Percentiles rank a stretch among this genome's conserved stretches.
These are phyloP conservation scores for Leptopilina boulardi DNA, from an alignment of 1,140 invertebrate genomes.

Conservation along the genomic window DNA sequence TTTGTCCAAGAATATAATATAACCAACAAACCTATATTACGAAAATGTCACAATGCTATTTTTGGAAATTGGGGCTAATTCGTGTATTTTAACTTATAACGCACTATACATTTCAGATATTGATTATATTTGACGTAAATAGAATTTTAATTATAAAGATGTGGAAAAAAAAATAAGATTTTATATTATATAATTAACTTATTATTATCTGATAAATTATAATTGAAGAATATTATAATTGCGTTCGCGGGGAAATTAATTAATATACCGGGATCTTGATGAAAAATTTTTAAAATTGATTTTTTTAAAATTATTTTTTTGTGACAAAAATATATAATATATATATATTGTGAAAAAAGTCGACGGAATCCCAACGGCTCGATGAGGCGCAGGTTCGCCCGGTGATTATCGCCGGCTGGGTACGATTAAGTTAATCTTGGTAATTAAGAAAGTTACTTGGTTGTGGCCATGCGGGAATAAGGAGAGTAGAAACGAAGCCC, in stretches of 20 bases:
- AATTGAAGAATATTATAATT: too few relatives aligned
- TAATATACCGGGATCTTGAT: too few relatives aligned
- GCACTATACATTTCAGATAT: background rate
- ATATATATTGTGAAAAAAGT: background rate
- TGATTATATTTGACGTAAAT: background rate
- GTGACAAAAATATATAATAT: background rate
- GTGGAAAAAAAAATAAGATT: too few relatives aligned
- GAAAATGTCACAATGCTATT: background rate
- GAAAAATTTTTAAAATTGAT: too few relatives aligned
- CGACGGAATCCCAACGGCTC: conserved; percentile 1
- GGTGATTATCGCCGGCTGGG: conserved; percentile 69
- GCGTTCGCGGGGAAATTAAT: too few relatives aligned
- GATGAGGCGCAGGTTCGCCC: conserved; percentile 48
- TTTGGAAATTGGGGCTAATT: conserved; percentile 4
- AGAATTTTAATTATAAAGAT: background rate
- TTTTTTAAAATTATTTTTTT: too few relatives aligned
- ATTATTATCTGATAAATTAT: too few relatives aligned
- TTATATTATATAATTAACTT: too few relatives aligned
- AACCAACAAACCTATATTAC: background rate
- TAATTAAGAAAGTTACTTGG: conserved; percentile 74
- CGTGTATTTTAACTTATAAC: conserved; percentile 6
- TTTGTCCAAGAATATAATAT: background rate
- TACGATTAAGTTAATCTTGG: conserved; percentile 74
- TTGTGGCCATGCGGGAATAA: conserved; percentile 70
- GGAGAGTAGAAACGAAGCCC: conserved; percentile 54